Percentiles rank a stretch among this genome's conserved stretches.
These are phyloP conservation scores for Harpagifer antarcticus DNA, from an alignment of 2,797 vertebrate species.

Conservation along the genomic window DNA sequence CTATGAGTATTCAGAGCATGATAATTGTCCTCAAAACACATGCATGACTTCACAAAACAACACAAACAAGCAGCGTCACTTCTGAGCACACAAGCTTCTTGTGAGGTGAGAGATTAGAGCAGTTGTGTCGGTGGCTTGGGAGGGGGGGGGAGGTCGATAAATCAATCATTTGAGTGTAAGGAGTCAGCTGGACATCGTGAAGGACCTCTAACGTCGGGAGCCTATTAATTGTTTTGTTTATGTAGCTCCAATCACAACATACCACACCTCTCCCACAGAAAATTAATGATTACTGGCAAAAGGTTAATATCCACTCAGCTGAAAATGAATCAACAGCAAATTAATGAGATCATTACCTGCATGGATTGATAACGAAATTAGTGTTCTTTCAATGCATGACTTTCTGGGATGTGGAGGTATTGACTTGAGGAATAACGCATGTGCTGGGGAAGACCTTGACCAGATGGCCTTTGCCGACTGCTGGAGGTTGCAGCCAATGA, in stretches of 20 bases:
- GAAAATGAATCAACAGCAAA: constrained; percentile 87
- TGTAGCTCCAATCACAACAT: constrained; percentile 74
- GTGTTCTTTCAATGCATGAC: constrained; percentile 75
- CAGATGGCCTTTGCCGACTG: constrained; percentile 46
- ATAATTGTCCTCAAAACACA: constrained; percentile 75
- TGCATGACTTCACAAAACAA: constrained; percentile 62
- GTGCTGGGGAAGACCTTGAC: constrained; percentile 73
- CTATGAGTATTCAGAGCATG: constrained; percentile 77
- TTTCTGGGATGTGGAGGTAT: constrained; percentile 72
- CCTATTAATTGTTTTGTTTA: constrained; percentile 82
- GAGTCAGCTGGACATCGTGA: constrained; percentile 68
- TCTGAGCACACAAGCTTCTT: constrained; percentile 28
- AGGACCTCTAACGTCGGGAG: constrained; percentile 65
- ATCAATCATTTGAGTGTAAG: constrained; percentile 68
- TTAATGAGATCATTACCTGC: constrained; percentile 88
- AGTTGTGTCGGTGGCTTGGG: background rate
- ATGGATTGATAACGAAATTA: constrained; percentile 85
- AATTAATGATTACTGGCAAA: constrained; percentile 87
- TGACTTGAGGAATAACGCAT: constrained; percentile 80
- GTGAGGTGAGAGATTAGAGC: constrained; percentile 58
- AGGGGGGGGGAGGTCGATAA: constrained; percentile 45
- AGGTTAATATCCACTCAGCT: constrained; percentile 88
- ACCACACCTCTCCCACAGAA: constrained; percentile 81
- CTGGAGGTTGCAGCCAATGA: constrained; percentile 38
- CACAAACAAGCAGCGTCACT: constrained; percentile 61